phyloP scores from a whole-genome alignment of 1,140 invertebrate species.

The Penaeus chinensis region DNA sequence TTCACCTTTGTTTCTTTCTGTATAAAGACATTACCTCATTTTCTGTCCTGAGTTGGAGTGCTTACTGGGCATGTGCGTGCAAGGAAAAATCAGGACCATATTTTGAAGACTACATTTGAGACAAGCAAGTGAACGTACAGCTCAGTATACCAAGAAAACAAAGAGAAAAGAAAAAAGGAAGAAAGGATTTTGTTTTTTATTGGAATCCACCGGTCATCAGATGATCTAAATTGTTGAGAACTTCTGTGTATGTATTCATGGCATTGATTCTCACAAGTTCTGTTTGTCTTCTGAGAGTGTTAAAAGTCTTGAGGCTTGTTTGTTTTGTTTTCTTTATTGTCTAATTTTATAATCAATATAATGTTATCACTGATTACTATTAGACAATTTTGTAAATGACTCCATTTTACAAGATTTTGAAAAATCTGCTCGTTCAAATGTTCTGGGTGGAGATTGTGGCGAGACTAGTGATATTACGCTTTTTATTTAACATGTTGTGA shows the following conservation, averaged over 20 bases:
- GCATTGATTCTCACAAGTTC: no score
- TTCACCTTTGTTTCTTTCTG: background rate
- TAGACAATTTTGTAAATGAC: slow-evolving; percentile 34
- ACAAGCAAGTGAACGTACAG: background rate
- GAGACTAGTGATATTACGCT: slow-evolving; percentile 41
- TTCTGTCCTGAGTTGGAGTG: slow-evolving; percentile 21
- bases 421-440: slow-evolving; percentile 47
- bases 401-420: slow-evolving; percentile 36
- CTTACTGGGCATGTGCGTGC: slow-evolving; percentile 22
- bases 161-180: no score
- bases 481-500: slow-evolving; percentile 1
- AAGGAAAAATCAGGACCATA: slow-evolving; percentile 19
- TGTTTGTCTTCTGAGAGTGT: no score
- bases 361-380: background rate
- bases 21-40: slow-evolving; percentile 28
- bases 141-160: no score
- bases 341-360: slow-evolving; percentile 7
- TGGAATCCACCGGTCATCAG: no score
- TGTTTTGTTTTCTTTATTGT: background rate
- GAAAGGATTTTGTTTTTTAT: no score
- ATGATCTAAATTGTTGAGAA: no score
- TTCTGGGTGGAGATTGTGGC: slow-evolving; percentile 49
- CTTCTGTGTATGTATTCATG: no score
- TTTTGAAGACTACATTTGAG: slow-evolving; percentile 26
- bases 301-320: background rate